Percentiles rank a stretch among this genome's conserved stretches.
phyloP scores from a whole-genome alignment of 1,140 invertebrate species.

The Drosophila seguyi region DNA sequence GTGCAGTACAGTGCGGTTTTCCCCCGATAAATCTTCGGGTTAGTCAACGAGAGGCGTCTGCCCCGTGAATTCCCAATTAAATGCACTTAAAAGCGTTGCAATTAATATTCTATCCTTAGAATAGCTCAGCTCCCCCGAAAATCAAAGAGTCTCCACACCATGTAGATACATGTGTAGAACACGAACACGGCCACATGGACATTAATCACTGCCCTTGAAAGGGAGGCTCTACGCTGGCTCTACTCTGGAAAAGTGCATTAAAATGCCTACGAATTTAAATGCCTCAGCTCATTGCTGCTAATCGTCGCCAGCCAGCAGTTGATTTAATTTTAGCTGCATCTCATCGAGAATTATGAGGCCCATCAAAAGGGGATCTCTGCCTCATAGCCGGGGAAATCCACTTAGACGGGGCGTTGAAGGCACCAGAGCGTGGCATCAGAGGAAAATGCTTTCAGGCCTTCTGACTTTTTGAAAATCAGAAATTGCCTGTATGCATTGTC shows the following conservation, averaged over 20 bases:
- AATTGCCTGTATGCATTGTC: constrained; percentile 16
- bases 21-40: constrained; percentile 61
- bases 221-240: not conserved
- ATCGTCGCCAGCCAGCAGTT: constrained; percentile 58
- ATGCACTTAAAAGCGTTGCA: constrained; percentile 72
- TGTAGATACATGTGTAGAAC: constrained; percentile 51
- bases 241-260: constrained; percentile 53
- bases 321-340: constrained; percentile 74
- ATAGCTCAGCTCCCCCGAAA: constrained; percentile 37
- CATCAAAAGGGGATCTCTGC: constrained; percentile 25
- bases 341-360: constrained; percentile 67
- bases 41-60: constrained; percentile 56
- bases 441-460: constrained; percentile 37
- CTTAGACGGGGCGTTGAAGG: constrained; percentile 66
- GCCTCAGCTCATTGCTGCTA: constrained; percentile 75
- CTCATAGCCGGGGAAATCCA: constrained; percentile 41
- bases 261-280: constrained; percentile 66
- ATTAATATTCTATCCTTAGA: constrained; percentile 70
- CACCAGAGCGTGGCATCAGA: constrained; percentile 51
- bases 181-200: constrained; percentile 25
- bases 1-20: constrained; percentile 2
- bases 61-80: constrained; percentile 67
- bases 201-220: constrained; percentile 79
- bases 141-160: constrained; percentile 26
- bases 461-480: constrained; percentile 1